Evolutionary conservation across 2,113 vertebrate genomes (phyloP).

Genomic region (Periophthalmus modestus): DNA sequence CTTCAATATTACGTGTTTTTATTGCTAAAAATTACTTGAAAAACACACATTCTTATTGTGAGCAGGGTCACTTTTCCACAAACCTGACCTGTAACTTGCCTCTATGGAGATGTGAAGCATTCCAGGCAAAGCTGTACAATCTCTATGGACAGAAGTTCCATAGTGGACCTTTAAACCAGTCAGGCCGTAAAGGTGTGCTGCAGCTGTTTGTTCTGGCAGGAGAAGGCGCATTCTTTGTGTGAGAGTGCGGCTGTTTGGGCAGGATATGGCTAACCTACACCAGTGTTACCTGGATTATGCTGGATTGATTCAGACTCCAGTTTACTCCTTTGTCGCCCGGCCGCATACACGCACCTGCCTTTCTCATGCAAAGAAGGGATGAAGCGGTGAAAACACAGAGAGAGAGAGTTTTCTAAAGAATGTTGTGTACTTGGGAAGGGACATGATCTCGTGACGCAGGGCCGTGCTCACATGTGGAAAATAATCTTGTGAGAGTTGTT

Average conservation of each 20-base stretch:
- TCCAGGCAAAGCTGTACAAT: no score
- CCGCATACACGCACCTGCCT: constrained; percentile 37
- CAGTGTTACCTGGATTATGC: constrained; percentile 51
- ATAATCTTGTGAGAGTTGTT: no score
- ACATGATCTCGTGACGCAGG: no score
- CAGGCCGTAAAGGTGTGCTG: constrained; percentile 56
- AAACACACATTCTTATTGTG: no score
- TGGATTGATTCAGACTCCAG: constrained; percentile 29
- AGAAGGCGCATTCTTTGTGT: constrained; percentile 47
- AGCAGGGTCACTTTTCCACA: no score
- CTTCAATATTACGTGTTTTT: no score
- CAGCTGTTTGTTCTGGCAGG: constrained; percentile 57
- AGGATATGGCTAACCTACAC: constrained; percentile 50
- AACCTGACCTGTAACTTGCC: no score
- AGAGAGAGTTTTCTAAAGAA: background rate
- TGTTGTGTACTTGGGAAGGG: background rate
- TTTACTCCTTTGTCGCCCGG: constrained; percentile 16
- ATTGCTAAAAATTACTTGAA: no score
- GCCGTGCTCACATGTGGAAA: no score
- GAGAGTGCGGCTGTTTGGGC: constrained; percentile 31
- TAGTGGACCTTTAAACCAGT: constrained; percentile 8
- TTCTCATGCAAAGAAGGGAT: constrained; percentile 24
- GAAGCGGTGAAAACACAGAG: constrained; percentile 27
- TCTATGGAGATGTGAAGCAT: no score
- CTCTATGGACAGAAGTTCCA: no score